A percentile compares a stretch with the other conserved stretches of the same genome.
Evolutionary conservation across 1,140 invertebrate species (phyloP).

Genomic region (Pseudomyrmex concolor): DNA sequence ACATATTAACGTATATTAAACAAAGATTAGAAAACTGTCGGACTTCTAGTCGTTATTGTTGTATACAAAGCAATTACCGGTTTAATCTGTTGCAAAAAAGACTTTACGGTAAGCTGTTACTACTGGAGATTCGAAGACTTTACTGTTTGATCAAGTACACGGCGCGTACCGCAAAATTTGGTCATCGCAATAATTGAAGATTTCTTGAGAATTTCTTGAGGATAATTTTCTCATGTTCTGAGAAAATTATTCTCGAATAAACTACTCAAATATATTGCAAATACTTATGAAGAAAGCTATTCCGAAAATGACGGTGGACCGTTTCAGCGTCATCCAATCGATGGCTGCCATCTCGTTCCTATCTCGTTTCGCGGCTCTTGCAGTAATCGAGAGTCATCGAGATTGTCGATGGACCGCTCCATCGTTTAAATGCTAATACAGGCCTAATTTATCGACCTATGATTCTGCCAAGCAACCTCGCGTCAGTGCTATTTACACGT

Average conservation of each 20-base stretch:
- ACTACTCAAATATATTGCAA: not conserved
- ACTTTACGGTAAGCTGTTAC: not conserved
- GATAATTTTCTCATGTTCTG: not conserved
- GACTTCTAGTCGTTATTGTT: not conserved
- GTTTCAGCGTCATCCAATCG: not conserved
- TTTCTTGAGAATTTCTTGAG: not conserved
- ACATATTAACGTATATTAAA: conserved; percentile 24
- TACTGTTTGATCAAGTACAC: conserved; percentile 9
- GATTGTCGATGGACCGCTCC: conserved; percentile 19
- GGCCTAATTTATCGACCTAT: conserved; percentile 71
- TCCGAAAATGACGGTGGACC: not conserved
- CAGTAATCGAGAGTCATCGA: conserved; percentile 54
- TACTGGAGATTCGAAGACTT: not conserved
- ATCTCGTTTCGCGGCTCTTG: conserved; percentile 47
- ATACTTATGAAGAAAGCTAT: not conserved
- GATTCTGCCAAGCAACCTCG: conserved; percentile 59
- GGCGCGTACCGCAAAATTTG: not conserved
- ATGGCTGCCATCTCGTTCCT: conserved; percentile 24
- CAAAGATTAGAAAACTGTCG: no score
- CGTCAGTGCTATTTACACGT: conserved; percentile 69
- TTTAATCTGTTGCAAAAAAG: not conserved
- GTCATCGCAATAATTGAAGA: not conserved
- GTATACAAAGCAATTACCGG: not conserved
- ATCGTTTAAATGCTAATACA: conserved; percentile 75
- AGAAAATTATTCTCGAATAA: conserved; percentile 6